These are phyloP conservation scores for Ptilorrhoa leucosticta DNA, from an alignment of 2,113 vertebrate genomes.

Conservation along the genomic window DNA sequence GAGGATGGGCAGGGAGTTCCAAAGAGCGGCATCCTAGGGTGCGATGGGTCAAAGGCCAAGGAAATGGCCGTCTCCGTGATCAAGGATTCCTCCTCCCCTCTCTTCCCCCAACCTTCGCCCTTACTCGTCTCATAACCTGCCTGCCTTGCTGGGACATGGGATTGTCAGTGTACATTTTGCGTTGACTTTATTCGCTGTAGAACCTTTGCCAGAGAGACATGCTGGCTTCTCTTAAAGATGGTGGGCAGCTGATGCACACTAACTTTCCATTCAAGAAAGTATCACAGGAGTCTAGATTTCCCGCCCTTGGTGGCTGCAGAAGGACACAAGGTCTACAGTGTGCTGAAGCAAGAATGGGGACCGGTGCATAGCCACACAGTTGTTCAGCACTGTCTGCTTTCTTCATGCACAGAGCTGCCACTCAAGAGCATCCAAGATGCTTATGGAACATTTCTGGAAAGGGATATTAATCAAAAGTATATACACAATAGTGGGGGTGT, in stretches of 20 bases:
- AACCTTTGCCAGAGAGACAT: conserved; percentile 15
- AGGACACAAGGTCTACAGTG: conserved; percentile 51
- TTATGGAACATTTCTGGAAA: conserved; percentile 70
- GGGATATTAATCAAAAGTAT: conserved; percentile 74
- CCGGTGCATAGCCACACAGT: conserved; percentile 49
- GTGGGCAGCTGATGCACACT: conserved; percentile 51
- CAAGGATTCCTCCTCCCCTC: conserved; percentile 59
- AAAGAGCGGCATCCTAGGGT: conserved; percentile 63
- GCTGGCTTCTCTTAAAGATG: conserved; percentile 54
- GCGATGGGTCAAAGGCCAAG: conserved; percentile 67
- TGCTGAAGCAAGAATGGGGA: conserved; percentile 64
- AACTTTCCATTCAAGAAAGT: conserved; percentile 44
- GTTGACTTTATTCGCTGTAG: conserved; percentile 47
- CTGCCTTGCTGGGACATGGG: conserved; percentile 59
- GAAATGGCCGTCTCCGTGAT: conserved; percentile 41
- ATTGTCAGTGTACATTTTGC: conserved; percentile 61
- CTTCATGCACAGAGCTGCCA: conserved; percentile 68
- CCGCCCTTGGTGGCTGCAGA: conserved; percentile 58
- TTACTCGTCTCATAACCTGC: conserved; percentile 55
- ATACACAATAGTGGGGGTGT: conserved; percentile 37
- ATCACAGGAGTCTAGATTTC: conserved; percentile 62
- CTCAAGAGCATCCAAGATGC: conserved; percentile 67
- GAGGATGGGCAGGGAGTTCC: conserved; percentile 61
- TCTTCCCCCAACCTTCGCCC: conserved; percentile 41
- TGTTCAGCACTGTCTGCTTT: conserved; percentile 61